Evolutionary conservation across 1,140 invertebrate species (phyloP), one percentile per base, ranked within the genome.

Genomic region (Dendrolimus kikuchii): DNA sequence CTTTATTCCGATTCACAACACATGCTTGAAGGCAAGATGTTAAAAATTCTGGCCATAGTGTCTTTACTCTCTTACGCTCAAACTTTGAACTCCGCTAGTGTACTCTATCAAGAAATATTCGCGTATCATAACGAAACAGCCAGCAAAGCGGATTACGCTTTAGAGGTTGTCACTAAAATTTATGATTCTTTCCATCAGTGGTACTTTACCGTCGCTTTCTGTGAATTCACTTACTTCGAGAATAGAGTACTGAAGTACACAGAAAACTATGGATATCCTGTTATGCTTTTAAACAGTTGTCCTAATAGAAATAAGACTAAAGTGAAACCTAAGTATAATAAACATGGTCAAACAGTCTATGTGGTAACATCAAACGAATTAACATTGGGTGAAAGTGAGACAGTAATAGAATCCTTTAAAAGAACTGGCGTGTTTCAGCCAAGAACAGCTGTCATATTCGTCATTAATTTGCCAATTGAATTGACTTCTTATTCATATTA

Each of bases 201-300:
- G 82, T 84, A 75, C 51, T 84, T 81, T 45, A 86, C 82, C 0
- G 67, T 84, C 8, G 81, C 79, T 0, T 83, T 81, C 48, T 86
- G 82, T 55, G 78, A 86, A 38, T 86, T 84, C 47, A 82, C 81
- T 1, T 84, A 84, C 51, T 84, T 86, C 45, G 83, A 86, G 50
- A 86, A 83, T 44, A 73, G 74, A 51, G 79, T 86, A 5, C 53
- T 86, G 6, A 84, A 81, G 64, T 81, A 84, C 55, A 82, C 68
- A 5, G 81, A 84, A 62, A 83, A 60, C 36, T 75, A 68, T 47
- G 81, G 81, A 38, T 81, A 83, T 48, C 78, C 81, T 8, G 77
- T 86, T 5, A 67, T 84, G 62, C 68, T 84, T 8, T 48, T 84
- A 5, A 81, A 79, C 46, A 73, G 75, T 38, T 86, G 82, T 50